These are phyloP conservation scores for Platorchestia sp. DNA, from an alignment of 1,140 invertebrate genomes.

Conservation along the genomic window DNA sequence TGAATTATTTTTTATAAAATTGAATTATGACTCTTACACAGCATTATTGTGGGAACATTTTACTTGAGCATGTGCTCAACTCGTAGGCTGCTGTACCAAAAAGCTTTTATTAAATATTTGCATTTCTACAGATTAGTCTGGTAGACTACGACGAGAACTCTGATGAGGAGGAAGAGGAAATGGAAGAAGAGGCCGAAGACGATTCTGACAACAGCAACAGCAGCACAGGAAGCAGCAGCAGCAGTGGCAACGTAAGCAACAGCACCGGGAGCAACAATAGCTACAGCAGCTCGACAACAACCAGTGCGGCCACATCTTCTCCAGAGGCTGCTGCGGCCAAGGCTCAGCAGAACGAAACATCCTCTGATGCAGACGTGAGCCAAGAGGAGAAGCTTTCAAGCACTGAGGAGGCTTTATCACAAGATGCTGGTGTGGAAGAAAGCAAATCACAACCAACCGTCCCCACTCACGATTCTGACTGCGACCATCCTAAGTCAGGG, in stretches of 20 bases:
- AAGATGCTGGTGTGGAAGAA: background rate
- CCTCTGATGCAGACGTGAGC: background rate
- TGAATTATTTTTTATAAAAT: background rate
- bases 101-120: background rate
- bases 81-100: background rate
- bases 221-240: constrained; percentile 53
- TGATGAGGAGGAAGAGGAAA: constrained; percentile 92
- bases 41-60: background rate
- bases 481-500: background rate
- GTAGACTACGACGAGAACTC: constrained; percentile 97
- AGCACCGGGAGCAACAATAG: background rate
- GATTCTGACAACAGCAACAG: constrained; percentile 30
- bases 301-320: constrained; percentile 29
- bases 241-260: background rate
- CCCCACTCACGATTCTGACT: background rate
- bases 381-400: background rate
- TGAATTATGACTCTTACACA: background rate
- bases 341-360: background rate
- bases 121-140: constrained; percentile 78
- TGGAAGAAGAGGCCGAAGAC: constrained; percentile 72
- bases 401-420: background rate
- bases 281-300: background rate
- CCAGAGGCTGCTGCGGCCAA: background rate
- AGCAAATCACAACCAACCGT: background rate
- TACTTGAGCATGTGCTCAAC: background rate